Conservation (phyloP, 1,140 invertebrate species). For the Papilio polytes region DNA sequence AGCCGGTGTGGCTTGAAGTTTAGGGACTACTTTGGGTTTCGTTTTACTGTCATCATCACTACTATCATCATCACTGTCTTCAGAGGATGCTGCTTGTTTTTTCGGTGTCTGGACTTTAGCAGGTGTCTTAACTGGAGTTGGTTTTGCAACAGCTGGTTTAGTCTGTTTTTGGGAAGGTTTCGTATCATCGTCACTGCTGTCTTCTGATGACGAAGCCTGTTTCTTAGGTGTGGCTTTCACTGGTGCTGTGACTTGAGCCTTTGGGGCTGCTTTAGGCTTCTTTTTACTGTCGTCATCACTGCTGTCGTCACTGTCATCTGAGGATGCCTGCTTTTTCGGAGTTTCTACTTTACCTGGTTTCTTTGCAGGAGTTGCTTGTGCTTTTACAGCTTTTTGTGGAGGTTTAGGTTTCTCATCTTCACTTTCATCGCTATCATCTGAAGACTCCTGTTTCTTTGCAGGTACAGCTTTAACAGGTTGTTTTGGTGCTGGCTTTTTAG, state of each 20-base stretch:
- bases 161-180: slow-evolving; percentile 39
- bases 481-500: slow-evolving; percentile 44
- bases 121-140: slow-evolving; percentile 17
- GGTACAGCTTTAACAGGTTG: slow-evolving; percentile 41
- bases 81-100: slow-evolving; percentile 32
- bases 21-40: slow-evolving; percentile 31
- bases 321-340: slow-evolving; percentile 50
- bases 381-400: slow-evolving; percentile 47
- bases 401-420: slow-evolving; percentile 48
- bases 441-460: slow-evolving; percentile 52
- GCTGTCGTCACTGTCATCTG: slow-evolving; percentile 63
- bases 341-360: slow-evolving; percentile 19
- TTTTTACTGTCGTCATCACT: slow-evolving; percentile 50
- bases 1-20: slow-evolving; percentile 45
- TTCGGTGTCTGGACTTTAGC: background rate
- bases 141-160: slow-evolving; percentile 15
- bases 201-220: slow-evolving; percentile 59
- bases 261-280: slow-evolving; percentile 39
- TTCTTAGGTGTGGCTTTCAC: slow-evolving; percentile 42
- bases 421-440: slow-evolving; percentile 54
- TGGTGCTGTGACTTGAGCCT: slow-evolving; percentile 34
- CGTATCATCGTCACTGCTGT: slow-evolving; percentile 58
- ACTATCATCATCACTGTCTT: slow-evolving; percentile 36
- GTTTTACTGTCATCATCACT: slow-evolving; percentile 31
- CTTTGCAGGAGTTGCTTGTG: slow-evolving; percentile 46